Base-by-base conservation (phyloP, 2,888 invertebrate species). In the Prionchulus punctatus region DNA sequence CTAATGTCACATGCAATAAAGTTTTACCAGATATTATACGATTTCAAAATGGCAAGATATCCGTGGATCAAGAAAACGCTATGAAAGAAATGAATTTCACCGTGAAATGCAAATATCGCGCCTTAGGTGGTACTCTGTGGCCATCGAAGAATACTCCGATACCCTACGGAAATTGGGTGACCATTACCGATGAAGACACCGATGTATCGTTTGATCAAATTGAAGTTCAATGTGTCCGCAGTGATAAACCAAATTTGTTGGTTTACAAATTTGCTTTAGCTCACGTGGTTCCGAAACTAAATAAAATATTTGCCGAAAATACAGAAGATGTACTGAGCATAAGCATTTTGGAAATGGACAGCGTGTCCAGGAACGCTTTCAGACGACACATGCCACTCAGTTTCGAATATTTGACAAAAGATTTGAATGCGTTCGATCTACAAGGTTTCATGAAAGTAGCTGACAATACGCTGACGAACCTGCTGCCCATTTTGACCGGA, bases 391-490 rank as follows among this genome's bases (percentile, higher is more conserved):
- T 30, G 27, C 50, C 28, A 12, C 50, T 4, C 12, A 28, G 28
- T 30, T 49, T 26, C 28, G 4, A 4, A 1, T 79, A 76, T 63
- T 72, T 86, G 36, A 75, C 77, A 58, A 71, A 78, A n/a, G 77
- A 80, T 23, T 74, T 84, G 59, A 77, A 78, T 12, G 81, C 82
- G 27, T 77, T 85, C 53, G 87, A 86, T 69, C 77, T 91, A 69
- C 71, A 82, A 61, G 90, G 90, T 4, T 89, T 86, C 71, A 88
- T 85, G 69, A 91, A 90, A 77, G 83, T 91, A 3, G 91, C 81
- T 1, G 90, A 90, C 71, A 91, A 90, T 70, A 90, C 90, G 0
- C 89, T 85, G 69, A 87, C 87, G 1, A 91, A 91, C 71, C 70
- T 91, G 57, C 79, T 85, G 12, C 84, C 90, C 0, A 78, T 85